Conservation (phyloP, 2,113 vertebrate genomes). For the Acrocephalus kingi region DNA sequence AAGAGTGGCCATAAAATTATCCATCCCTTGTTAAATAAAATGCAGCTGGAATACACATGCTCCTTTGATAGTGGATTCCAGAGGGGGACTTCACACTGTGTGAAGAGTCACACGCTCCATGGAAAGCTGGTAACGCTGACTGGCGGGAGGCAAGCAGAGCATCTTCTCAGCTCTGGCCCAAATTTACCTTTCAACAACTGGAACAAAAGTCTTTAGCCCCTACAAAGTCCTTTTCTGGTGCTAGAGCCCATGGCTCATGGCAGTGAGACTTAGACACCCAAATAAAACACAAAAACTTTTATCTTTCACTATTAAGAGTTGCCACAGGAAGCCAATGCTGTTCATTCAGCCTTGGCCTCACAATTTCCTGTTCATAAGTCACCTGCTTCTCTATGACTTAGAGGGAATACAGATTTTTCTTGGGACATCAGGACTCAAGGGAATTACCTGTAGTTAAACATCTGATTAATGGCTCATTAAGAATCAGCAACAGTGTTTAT, state of each 20-base stretch:
- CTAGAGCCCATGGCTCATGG: background rate
- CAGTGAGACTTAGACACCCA: background rate
- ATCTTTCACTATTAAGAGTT: background rate
- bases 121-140: background rate
- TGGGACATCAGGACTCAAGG: conserved; percentile 54
- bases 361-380: conserved; percentile 14
- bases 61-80: background rate
- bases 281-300: background rate
- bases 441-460: conserved; percentile 70
- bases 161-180: background rate
- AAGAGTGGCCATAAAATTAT: conserved; percentile 20
- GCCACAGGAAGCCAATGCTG: background rate
- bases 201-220: background rate
- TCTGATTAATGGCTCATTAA: conserved; percentile 67
- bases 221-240: background rate
- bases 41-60: background rate
- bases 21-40: conserved; percentile 27
- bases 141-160: background rate
- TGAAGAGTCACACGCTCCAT: background rate
- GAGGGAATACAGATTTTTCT: conserved; percentile 60
- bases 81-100: background rate
- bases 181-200: background rate
- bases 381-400: background rate
- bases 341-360: background rate
- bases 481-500: conserved; percentile 61